phyloP scores from a whole-genome alignment of 2,797 vertebrate species.

The Antrozous pallidus region DNA sequence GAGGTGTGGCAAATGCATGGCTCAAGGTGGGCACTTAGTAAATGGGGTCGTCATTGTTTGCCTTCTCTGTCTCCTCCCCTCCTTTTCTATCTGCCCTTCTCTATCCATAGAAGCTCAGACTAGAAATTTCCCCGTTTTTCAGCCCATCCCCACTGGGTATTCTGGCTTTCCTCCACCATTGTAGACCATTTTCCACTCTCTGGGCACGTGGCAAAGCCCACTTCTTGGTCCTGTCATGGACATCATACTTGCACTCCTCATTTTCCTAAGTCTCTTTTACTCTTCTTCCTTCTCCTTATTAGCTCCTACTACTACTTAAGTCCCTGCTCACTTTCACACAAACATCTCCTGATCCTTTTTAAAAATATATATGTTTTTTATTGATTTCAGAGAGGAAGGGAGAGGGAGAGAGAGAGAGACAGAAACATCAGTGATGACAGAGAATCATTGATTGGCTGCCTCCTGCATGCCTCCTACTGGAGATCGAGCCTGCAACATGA shows the following conservation, averaged over 20 bases:
- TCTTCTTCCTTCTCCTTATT: not conserved
- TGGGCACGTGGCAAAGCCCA: not conserved
- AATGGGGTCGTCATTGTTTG: not conserved
- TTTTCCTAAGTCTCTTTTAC: not conserved
- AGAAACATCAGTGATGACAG: no score
- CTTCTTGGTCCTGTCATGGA: no score
- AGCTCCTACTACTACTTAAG: not conserved
- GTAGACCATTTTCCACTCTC: accelerated
- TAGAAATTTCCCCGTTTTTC: not conserved
- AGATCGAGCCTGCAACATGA: no score
- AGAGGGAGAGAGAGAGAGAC: no score
- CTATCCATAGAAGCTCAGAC: not conserved
- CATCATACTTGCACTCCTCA: accelerated
- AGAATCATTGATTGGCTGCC: no score
- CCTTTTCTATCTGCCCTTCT: not conserved
- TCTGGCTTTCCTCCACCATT: accelerated
- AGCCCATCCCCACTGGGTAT: not conserved
- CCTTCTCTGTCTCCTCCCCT: not conserved
- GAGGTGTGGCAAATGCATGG: not conserved
- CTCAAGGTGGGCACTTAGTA: not conserved
- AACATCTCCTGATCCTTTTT: no score
- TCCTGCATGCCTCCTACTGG: no score
- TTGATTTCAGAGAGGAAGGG: no score
- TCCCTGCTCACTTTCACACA: not conserved
- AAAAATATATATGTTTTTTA: no score